Base-by-base conservation (phyloP, 2,888 invertebrate genomes). In the Rotaria socialis region DNA sequence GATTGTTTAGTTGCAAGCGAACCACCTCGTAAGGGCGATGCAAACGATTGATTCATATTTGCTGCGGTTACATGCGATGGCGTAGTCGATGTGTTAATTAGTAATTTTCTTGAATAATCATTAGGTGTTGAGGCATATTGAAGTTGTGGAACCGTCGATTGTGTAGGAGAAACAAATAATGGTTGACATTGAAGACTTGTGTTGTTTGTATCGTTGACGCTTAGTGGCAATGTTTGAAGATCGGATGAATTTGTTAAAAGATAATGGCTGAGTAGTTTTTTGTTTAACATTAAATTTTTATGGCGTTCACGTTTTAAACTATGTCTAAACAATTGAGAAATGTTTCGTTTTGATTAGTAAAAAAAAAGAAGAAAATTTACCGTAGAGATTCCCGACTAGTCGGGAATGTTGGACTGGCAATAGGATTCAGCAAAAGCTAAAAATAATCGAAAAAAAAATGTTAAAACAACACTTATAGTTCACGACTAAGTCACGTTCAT, bases 281-380 rank as follows among this genome's bases (percentile, higher is more conserved):
- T 80, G 47, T 80, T 80, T n/a, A 80, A 47, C 47, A 80, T 47
- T 24, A 47, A 47, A 80, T 47, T 80, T 14, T 80, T 80, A 5
- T n/a, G 80, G 11, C 80, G 43, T 47, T 80, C 80, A 80, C 80
- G 80, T 80, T 80, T 80, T 24, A 80, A 47, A 80, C 80, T 80
- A 47, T 80, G 47, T 1, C 80, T 80, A 80, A 47, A 80, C 22
- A 14, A 67, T 67, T 5, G 19, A 67, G 27, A 67, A 10, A 3
- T 67, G 16, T 16, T 52, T 11, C 16, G 11, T 3, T 52, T 52
- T 52, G 0, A 6, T 8, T 52, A 52, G 2, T 2, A 35, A 35
- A 35, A 52, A 16, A n/a, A 67, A 10, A 7, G 27, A 11, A 67
- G 22, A 7, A 16, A 43, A 80, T 47, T 10, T 47, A 80, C 80